phyloP scores from a whole-genome alignment of 2,797 vertebrate genomes.

The Gymnothorax javanicus region DNA sequence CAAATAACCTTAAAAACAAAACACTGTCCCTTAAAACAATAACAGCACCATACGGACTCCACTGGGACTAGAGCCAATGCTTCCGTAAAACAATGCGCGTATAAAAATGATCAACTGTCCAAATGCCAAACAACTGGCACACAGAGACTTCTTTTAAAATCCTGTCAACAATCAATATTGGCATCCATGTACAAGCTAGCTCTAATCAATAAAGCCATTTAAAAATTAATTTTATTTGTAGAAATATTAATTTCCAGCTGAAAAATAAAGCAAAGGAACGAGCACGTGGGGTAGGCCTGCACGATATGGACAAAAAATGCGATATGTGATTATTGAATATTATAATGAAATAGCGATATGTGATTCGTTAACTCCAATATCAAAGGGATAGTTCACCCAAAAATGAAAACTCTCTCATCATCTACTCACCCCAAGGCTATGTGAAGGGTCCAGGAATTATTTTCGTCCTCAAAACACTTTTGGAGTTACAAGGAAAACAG shows the following conservation, averaged over 20 bases:
- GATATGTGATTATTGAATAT: too few relatives aligned
- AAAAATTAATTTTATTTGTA: neutral
- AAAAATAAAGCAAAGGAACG: neutral
- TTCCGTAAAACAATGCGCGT: neutral
- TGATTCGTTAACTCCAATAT: too few relatives aligned
- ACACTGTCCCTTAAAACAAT: neutral
- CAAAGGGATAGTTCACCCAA: too few relatives aligned
- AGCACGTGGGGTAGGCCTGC: neutral
- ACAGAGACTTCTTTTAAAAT: neutral
- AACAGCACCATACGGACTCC: neutral
- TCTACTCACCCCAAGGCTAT: too few relatives aligned
- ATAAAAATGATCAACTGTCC: constrained; percentile 22
- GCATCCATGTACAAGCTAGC: neutral
- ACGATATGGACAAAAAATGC: too few relatives aligned
- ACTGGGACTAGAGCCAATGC: neutral
- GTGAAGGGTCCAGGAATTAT: too few relatives aligned
- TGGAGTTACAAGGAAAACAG: too few relatives aligned
- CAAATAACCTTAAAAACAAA: neutral
- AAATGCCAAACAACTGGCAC: constrained; percentile 42
- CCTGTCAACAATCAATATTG: neutral
- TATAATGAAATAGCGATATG: too few relatives aligned
- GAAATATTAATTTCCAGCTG: neutral
- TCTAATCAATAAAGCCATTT: neutral
- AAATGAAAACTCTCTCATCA: too few relatives aligned
- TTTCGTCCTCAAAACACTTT: too few relatives aligned